These are phyloP conservation scores for Chrysodeixis includens DNA, from an alignment of 2,888 invertebrate species.

Conservation along the genomic window DNA sequence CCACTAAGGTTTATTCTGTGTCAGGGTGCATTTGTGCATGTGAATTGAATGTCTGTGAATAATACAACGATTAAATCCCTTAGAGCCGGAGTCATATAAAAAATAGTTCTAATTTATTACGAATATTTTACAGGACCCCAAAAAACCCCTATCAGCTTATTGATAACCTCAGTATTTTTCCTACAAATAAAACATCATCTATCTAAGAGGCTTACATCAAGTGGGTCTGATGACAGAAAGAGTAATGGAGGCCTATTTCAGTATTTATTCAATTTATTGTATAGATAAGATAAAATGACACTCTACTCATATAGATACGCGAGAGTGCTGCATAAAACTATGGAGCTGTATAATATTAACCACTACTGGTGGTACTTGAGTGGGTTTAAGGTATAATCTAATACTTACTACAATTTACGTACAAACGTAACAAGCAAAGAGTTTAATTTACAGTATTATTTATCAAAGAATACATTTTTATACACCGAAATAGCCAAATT, in stretches of 20 bases:
- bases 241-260: slow-evolving; percentile 32
- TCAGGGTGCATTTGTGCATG: no score
- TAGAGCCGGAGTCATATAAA: no score
- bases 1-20: no score
- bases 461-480: no score
- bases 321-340: slow-evolving; percentile 6
- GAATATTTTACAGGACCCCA: not conserved
- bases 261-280: slow-evolving; percentile 33
- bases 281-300: slow-evolving; percentile 38
- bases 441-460: no score
- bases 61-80: no score
- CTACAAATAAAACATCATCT: not conserved
- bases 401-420: no score
- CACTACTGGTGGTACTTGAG: slow-evolving; percentile 20
- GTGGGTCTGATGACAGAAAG: slow-evolving; percentile 12
- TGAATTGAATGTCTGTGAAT: no score
- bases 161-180: not conserved
- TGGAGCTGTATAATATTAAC: not conserved
- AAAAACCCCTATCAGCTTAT: not conserved
- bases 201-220: slow-evolving; percentile 9
- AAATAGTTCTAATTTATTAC: no score
- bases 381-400: not conserved
- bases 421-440: no score
- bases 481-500: no score
- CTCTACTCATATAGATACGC: slow-evolving; percentile 29